phyloP scores from a whole-genome alignment of 2,113 vertebrate species.

The Fulica atra region DNA sequence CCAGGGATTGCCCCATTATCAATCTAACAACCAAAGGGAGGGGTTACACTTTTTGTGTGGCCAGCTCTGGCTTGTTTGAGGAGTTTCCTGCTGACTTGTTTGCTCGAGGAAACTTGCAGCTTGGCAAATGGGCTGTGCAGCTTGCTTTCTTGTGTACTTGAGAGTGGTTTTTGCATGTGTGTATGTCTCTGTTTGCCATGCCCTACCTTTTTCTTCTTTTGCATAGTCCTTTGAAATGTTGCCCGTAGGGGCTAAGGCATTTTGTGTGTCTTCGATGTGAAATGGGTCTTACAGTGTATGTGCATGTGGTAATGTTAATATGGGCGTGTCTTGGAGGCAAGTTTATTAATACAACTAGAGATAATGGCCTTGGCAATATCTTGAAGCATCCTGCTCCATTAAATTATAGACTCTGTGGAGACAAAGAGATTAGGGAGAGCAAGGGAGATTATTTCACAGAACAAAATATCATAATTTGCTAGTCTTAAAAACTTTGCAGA shows the following conservation, averaged over 20 bases:
- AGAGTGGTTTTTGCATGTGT: background rate
- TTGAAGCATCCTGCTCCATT: constrained; percentile 31
- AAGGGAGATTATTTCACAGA: constrained; percentile 34
- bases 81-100: constrained; percentile 18
- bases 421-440: constrained; percentile 52
- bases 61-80: constrained; percentile 60
- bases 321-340: background rate
- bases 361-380: constrained; percentile 57
- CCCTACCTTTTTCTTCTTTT: background rate
- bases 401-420: constrained; percentile 58
- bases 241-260: background rate
- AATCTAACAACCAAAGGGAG: constrained; percentile 18
- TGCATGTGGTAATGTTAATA: background rate
- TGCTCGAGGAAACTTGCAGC: background rate
- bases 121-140: background rate
- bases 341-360: constrained; percentile 35
- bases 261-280: background rate
- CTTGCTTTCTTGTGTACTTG: background rate
- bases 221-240: background rate
- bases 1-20: constrained; percentile 27
- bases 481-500: background rate
- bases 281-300: background rate
- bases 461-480: constrained; percentile 29
- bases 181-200: background rate
- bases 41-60: background rate